phyloP scores from a whole-genome alignment of 2,113 vertebrate species.

The Eulemur rufifrons region DNA sequence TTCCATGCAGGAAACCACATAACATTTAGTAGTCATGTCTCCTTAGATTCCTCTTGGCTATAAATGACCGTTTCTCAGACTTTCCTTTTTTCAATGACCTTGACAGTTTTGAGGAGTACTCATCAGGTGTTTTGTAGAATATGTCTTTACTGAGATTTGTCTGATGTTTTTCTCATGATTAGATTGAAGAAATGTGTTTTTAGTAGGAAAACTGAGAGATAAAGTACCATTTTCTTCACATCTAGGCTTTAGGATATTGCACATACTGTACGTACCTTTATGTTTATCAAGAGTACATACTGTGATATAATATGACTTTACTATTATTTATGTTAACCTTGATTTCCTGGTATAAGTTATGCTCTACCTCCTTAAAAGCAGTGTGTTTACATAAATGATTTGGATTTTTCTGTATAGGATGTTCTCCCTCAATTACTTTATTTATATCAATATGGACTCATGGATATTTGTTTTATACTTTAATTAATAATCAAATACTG shows the following conservation, averaged over 20 bases:
- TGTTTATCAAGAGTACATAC: not conserved
- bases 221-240: not conserved
- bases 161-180: not conserved
- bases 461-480: slow-evolving; percentile 1
- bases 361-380: not conserved
- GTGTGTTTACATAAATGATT: not conserved
- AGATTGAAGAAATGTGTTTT: not conserved
- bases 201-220: not conserved
- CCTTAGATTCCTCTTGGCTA: not conserved
- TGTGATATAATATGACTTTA: not conserved
- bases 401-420: not conserved
- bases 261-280: not conserved
- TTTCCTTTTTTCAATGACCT: not conserved
- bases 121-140: not conserved
- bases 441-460: not conserved
- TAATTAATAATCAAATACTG: not conserved
- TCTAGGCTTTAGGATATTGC: not conserved
- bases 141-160: not conserved
- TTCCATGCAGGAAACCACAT: not conserved
- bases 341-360: not conserved
- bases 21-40: not conserved
- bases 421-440: not conserved
- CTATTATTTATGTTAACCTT: not conserved
- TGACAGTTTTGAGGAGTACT: not conserved
- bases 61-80: not conserved